These are phyloP conservation scores for Drosophila parabipectinata DNA, from an alignment of 1,140 invertebrate genomes.

Conservation along the genomic window DNA sequence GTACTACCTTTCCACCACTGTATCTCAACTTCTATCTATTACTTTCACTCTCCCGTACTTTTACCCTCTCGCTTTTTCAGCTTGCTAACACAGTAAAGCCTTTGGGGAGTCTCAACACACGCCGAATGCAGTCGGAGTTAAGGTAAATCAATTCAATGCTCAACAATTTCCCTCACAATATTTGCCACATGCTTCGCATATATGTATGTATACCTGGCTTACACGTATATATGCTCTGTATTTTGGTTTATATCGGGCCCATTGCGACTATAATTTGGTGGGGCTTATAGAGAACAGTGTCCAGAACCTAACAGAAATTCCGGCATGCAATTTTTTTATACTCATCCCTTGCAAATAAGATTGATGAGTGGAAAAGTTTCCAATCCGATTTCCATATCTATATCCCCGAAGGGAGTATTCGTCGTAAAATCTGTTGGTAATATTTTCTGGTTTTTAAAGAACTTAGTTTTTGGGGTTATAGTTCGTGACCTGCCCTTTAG, in stretches of 20 bases:
- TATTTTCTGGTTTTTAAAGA: not conserved
- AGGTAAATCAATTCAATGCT: conserved; percentile 53
- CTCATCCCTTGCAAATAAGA: conserved; percentile 6
- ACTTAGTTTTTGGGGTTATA: not conserved
- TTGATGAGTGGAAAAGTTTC: conserved; percentile 20
- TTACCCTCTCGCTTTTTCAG: not conserved
- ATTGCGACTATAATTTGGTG: conserved; percentile 33
- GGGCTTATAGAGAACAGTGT: conserved; percentile 7
- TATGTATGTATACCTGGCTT: not conserved
- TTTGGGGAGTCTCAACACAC: conserved; percentile 20
- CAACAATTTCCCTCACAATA: conserved; percentile 30
- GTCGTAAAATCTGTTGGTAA: not conserved
- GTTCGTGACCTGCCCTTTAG: no score
- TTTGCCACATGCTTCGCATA: conserved; percentile 13
- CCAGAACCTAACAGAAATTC: not conserved
- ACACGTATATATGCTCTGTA: not conserved
- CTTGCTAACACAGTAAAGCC: conserved; percentile 27
- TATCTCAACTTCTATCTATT: not conserved
- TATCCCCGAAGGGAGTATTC: not conserved
- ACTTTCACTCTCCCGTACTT: conserved; percentile 18
- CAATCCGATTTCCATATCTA: not conserved
- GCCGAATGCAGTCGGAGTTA: conserved; percentile 41
- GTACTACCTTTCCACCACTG: conserved; percentile 22
- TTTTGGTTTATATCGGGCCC: conserved; percentile 14
- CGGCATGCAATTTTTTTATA: conserved; percentile 22